Evolutionary conservation across 92 coral and sea anemone species (phyloP), one percentile per base, ranked within the genome.

Genomic region (Metridium senile): DNA sequence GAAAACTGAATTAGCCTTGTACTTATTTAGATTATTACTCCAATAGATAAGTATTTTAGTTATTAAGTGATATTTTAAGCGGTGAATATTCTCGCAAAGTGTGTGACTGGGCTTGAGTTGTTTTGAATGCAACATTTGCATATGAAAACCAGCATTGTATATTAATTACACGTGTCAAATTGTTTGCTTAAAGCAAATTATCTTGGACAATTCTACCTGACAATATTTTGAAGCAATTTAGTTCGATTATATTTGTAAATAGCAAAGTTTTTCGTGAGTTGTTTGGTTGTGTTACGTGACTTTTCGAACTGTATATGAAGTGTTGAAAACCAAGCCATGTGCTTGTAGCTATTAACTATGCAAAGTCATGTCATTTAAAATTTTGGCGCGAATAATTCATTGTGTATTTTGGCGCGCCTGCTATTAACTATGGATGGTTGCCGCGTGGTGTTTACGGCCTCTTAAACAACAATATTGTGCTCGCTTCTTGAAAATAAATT

Each of bases 381-480:
- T 77, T 68, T 77, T 77, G 82, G 82, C 82, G 82, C 82, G 66
- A 73, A 73, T 51, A 73, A 56, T 73, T 33, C 31, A 20, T 73
- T 73, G 67, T 73, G 69, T 58, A n/a, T 58, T 33, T n/a, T 73
- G 54, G 68, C 68, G 68, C 78, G 66, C 67, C 27, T 26, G n/a
- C n/a, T n/a, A n/a, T n/a, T n/a, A n/a, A n/a, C n/a, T 28, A 62
- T 4, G 68, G 56, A n/a, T 73, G 78, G 57, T 58, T 28, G 69
- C 69, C 69, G 4, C 69, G 78, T 58, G 63, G 28, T 57, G 70
- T 65, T 30, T 47, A 47, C 35, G 35, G 8, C 11, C 10, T 39
- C 49, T 39, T 39, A 4, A 39, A 39, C 49, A 39, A 39, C 49
- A 39, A 39, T 39, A 39, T 39, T 39, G 13, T 39, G n/a, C 26